Evolutionary conservation across 2,797 vertebrate species (phyloP).

Genomic region (Carapus acus): DNA sequence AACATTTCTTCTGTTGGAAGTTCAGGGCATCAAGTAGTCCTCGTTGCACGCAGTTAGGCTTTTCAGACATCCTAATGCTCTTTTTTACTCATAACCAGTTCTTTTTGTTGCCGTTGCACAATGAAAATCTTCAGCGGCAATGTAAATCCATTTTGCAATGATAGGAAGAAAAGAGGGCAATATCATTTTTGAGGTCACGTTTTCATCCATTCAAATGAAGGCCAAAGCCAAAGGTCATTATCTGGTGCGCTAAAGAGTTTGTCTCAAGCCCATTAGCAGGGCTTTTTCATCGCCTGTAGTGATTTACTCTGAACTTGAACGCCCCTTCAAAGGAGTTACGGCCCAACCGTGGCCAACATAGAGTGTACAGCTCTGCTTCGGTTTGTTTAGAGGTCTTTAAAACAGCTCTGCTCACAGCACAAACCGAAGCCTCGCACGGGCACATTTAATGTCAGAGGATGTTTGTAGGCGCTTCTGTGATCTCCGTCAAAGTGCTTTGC

Average conservation of each 20-base stretch:
- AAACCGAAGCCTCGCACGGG: no score
- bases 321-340: no score
- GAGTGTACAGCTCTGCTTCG: no score
- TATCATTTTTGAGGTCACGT: not conserved
- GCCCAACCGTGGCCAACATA: no score
- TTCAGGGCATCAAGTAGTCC: conserved; percentile 21
- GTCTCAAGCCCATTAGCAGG: no score
- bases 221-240: not conserved
- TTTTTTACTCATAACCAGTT: not conserved
- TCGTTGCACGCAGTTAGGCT: conserved; percentile 15
- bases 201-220: not conserved
- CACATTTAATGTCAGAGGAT: no score
- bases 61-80: conserved; percentile 5
- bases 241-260: not conserved
- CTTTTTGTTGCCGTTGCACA: not conserved
- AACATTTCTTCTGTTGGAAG: conserved; percentile 36
- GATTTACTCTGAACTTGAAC: no score
- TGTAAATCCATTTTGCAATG: not conserved
- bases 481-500: conserved; percentile 7
- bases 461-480: no score
- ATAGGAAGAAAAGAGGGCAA: not conserved
- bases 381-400: no score
- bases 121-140: not conserved
- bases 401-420: no score
- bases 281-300: not conserved